Evolutionary conservation across 1,140 invertebrate genomes (phyloP), one percentile per base, ranked within the genome.

Genomic region (Zaprionus lachaisei): DNA sequence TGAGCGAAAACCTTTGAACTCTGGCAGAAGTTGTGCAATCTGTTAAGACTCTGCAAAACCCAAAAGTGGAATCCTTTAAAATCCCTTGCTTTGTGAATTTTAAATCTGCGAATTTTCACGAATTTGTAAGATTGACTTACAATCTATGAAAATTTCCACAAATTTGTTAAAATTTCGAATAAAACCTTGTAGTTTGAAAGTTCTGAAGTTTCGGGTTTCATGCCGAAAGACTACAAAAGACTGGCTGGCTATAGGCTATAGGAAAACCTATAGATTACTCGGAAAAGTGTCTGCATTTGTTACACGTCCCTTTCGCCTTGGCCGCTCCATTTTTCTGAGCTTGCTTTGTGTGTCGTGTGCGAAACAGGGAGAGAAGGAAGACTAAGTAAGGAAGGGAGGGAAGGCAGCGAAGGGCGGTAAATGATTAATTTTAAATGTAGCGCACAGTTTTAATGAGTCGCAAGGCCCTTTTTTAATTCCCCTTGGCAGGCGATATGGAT

Each of bases 361-460:
- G 15, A 44, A 15, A 38, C 2, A 44, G 31, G 37, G 24, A n/a
- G 5, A n/a, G 22, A 22, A 11, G 6, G 9, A 22, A 11, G 1
- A 1, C 4, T 6, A n/a, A 22, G 37, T 64, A 74, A 7, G n/a
- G 2, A 17, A 17, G 38, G 31, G 15, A 20, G 31, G 4, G 22
- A n/a, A 2, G 4, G 20, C 11, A 14, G 9, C 5, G 38, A 41
- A 41, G 12, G 41, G 1, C 1, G 24, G 22, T 65, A 75, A 71
- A 70, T 83, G 72, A 83, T 83, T 83, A 79, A 83, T 83, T 83
- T 83, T 83, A 83, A 83, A 83, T 83, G 80, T 79, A 63, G 76
- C 80, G 76, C 77, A 76, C 72, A 68, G 72, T 72, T 83, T 83
- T 83, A 83, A 83, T 83, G 80, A 83, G 76, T 76, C 76, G 76